Base-by-base conservation (phyloP, 2,113 vertebrate species). In the Tyrannus savana region DNA sequence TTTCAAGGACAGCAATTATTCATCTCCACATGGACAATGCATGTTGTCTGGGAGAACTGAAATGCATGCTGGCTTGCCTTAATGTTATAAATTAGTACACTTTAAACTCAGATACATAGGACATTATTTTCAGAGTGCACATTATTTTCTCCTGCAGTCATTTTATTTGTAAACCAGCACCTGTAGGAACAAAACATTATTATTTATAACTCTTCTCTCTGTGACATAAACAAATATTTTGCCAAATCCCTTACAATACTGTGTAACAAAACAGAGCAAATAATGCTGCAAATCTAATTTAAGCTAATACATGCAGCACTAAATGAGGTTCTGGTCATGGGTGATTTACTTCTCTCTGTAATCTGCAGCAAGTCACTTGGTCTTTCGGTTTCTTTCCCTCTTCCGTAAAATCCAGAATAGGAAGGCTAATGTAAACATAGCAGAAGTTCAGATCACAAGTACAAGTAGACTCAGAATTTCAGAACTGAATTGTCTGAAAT, bases 121-220 rank as follows among this genome's bases (percentile, higher is more conserved):
- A 44, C 23, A 31, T 46, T 68, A 58, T 74, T 93, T 95, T 89
- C 75, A 86, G 59, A 53, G n/a, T 55, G 27, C 35, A 23, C 12
- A 41, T 41, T 41, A 12, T 41, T 89, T 96, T 91, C 67, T 91
- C 78, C 80, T 68, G 56, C 23, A 92, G 78, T 89, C 21, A 39
- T 91, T 92, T 80, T 88, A 86, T 74, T 76, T 92, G 88, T 80
- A 71, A 92, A 95, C n/a, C 31, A 76, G 72, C 50, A 92, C 78
- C 82, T 85, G 71, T 66, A 95, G 62, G n/a, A 84, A 88, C 49
- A 95, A 94, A 96, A 49, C 41, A 55, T 66, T 72, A 50, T 68
- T 91, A 95, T 95, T 95, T 96, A 89, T 95, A 94, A 91, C 49
- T 81, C 25, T 7, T 18, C 37, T 91, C 15, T 46, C 52, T 67